These are phyloP conservation scores for Ranitomeya variabilis DNA, from an alignment of 2,113 vertebrate genomes.

Conservation along the genomic window DNA sequence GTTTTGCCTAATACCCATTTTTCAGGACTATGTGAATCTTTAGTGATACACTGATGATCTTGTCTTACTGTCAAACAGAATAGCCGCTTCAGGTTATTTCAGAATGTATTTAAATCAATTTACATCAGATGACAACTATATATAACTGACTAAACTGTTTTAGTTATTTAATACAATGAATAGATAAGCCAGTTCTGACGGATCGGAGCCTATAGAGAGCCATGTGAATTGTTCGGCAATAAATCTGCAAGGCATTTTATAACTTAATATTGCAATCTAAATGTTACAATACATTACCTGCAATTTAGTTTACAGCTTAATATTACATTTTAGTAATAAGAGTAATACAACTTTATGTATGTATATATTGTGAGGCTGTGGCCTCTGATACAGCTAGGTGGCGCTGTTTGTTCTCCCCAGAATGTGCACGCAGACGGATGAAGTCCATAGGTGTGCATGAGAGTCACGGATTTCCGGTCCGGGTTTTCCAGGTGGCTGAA, in stretches of 20 bases:
- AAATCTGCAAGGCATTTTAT: conserved; percentile 45
- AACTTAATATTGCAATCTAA: conserved; percentile 39
- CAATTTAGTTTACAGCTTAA: conserved; percentile 15
- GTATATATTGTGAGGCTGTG: too few relatives aligned
- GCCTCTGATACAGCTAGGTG: too few relatives aligned
- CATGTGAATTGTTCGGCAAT: conserved; percentile 41
- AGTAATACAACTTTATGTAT: background rate
- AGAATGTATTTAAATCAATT: conserved; percentile 48
- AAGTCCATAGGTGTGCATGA: too few relatives aligned
- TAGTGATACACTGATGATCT: conserved; percentile 48
- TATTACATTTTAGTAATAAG: background rate
- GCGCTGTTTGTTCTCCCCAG: too few relatives aligned
- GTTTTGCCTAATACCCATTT: conserved; percentile 24
- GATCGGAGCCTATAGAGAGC: conserved; percentile 37
- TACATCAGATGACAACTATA: conserved; percentile 49
- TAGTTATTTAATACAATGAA: conserved; percentile 51
- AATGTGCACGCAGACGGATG: too few relatives aligned
- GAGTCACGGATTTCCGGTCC: too few relatives aligned
- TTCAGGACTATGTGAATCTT: conserved; percentile 36
- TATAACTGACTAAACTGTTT: conserved; percentile 47
- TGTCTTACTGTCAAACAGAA: conserved; percentile 48
- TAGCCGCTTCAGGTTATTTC: conserved; percentile 46
- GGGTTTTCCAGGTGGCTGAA: too few relatives aligned
- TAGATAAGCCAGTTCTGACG: conserved; percentile 19
- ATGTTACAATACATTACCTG: conserved; percentile 42